Percentiles rank a stretch among this genome's conserved stretches.
phyloP scores from a whole-genome alignment of 2,113 vertebrate genomes.

The Bucco capensis region DNA sequence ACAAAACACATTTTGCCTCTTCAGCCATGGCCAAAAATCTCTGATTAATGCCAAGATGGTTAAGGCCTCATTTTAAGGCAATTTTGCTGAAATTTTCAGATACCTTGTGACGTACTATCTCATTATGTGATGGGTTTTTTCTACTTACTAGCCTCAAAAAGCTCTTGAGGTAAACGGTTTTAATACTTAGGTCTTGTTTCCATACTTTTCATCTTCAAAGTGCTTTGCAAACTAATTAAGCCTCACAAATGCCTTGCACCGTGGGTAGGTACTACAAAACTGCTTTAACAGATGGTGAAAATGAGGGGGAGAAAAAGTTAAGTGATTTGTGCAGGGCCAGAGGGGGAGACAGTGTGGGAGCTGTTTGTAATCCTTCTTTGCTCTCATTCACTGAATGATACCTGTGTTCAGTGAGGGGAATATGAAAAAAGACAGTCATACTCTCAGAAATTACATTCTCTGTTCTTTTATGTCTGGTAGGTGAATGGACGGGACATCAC shows the following conservation, averaged over 20 bases:
- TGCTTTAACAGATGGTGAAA: constrained; percentile 31
- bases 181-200: constrained; percentile 23
- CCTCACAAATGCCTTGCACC: constrained; percentile 29
- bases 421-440: not conserved
- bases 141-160: constrained; percentile 7
- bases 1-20: not conserved
- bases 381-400: not conserved
- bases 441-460: not conserved
- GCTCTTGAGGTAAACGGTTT: constrained; percentile 45
- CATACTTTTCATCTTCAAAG: constrained; percentile 40
- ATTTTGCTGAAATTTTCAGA: not conserved
- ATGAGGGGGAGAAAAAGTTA: constrained; percentile 10
- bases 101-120: not conserved
- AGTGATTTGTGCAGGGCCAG: not conserved
- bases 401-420: not conserved
- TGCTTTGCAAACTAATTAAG: constrained; percentile 52
- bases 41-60: not conserved
- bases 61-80: not conserved
- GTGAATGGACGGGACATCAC: constrained; percentile 90
- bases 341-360: not conserved
- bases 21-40: not conserved
- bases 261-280: not conserved
- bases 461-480: constrained; percentile 58
- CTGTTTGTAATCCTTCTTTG: not conserved
- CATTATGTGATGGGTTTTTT: constrained; percentile 1